Conservation (phyloP, 2,888 invertebrate genomes). For the Camptogramma bilineatum region DNA sequence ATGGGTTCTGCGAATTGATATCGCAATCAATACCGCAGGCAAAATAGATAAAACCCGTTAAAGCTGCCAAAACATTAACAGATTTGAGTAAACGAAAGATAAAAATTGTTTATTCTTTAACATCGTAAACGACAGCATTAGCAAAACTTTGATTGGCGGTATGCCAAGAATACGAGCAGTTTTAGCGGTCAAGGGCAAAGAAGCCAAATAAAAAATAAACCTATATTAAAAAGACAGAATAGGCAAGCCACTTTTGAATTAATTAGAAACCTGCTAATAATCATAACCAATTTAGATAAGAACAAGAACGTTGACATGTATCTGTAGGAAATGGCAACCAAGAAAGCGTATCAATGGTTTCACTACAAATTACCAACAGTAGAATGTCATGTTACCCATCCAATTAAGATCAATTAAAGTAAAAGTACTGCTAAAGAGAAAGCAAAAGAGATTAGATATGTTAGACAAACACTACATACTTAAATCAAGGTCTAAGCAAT, state of each 20-base stretch:
- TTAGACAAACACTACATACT: conserved; percentile 28
- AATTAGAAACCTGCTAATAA: conserved; percentile 7
- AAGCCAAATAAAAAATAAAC: conserved; percentile 14
- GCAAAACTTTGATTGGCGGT: conserved; percentile 37
- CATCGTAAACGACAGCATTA: conserved; percentile 26
- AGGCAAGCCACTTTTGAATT: background rate
- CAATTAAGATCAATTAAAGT: conserved; percentile 42
- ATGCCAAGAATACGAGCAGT: conserved; percentile 40
- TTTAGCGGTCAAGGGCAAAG: conserved; percentile 46
- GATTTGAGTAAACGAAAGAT: conserved; percentile 31
- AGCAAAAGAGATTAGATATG: conserved; percentile 37
- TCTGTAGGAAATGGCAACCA: conserved; percentile 43
- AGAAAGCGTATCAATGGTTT: conserved; percentile 49
- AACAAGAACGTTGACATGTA: conserved; percentile 38
- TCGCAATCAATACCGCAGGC: conserved; percentile 16
- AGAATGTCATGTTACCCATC: conserved; percentile 41
- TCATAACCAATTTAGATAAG: conserved; percentile 31
- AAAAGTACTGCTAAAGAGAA: conserved; percentile 41
- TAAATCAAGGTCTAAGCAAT: conserved; percentile 39
- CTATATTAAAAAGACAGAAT: background rate
- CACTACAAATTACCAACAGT: conserved; percentile 41
- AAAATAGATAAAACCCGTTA: conserved; percentile 34
- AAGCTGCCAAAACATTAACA: conserved; percentile 40
- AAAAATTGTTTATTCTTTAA: conserved; percentile 35
- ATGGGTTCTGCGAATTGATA: conserved; percentile 16